Conservation (phyloP, 2,888 invertebrate species). For the Spodoptera littoralis region DNA sequence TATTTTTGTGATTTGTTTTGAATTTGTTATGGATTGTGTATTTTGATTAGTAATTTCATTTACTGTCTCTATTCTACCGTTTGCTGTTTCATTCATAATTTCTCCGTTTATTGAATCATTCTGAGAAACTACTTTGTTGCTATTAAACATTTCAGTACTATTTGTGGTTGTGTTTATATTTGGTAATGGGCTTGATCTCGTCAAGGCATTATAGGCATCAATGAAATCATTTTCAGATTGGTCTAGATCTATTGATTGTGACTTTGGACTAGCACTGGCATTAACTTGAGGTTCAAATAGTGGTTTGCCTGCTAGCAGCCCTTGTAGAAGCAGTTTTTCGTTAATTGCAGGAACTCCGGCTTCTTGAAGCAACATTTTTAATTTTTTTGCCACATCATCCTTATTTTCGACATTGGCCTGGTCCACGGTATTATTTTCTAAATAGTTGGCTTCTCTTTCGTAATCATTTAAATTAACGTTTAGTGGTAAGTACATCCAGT, state of each 20-base stretch:
- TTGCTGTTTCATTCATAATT: background rate
- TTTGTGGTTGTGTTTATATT: conserved; percentile 61
- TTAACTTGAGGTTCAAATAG: conserved; percentile 43
- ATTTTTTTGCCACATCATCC: conserved; percentile 72
- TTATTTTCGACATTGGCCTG: conserved; percentile 52
- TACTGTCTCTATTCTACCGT: too few relatives aligned
- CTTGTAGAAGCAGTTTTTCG: conserved; percentile 75
- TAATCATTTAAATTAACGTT: conserved; percentile 60
- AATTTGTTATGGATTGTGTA: background rate
- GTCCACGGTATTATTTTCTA: conserved; percentile 29
- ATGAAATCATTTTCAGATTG: conserved; percentile 86
- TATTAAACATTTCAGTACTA: conserved; percentile 11
- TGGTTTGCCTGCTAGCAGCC: conserved; percentile 66
- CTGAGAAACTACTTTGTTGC: conserved; percentile 8
- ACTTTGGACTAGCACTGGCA: conserved; percentile 48
- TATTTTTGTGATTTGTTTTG: background rate
- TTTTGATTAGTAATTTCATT: background rate
- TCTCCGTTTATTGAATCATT: conserved; percentile 7
- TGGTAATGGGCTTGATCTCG: conserved; percentile 81
- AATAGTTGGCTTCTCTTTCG: conserved; percentile 38
- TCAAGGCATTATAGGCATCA: conserved; percentile 83
- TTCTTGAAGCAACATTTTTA: conserved; percentile 74
- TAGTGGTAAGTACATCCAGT: conserved; percentile 83
- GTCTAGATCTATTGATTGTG: conserved; percentile 71
- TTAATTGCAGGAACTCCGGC: conserved; percentile 74